These are phyloP conservation scores for Platalea minor DNA, from an alignment of 2,797 vertebrate genomes.

Conservation along the genomic window DNA sequence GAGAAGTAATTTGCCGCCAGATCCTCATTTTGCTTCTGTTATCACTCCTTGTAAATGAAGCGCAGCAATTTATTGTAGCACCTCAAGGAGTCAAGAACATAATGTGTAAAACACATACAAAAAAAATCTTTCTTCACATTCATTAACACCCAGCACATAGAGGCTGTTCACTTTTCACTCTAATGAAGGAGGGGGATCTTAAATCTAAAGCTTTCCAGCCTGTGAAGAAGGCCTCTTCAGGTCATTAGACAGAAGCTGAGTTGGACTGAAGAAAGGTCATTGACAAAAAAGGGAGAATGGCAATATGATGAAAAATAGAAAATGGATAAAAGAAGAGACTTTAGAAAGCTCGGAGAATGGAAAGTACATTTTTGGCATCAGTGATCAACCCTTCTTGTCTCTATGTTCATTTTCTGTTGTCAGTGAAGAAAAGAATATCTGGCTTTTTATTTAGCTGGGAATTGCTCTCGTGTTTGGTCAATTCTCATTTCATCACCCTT, in stretches of 20 bases:
- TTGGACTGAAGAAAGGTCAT: conserved; percentile 80
- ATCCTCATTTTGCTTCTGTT: conserved; percentile 82
- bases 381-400: conserved; percentile 72
- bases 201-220: conserved; percentile 79
- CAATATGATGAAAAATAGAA: conserved; percentile 79
- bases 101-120: conserved; percentile 87
- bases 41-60: conserved; percentile 78
- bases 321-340: conserved; percentile 77
- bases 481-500: conserved; percentile 90
- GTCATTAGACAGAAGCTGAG: conserved; percentile 78
- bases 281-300: conserved; percentile 80
- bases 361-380: conserved; percentile 76
- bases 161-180: conserved; percentile 80
- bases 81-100: conserved; percentile 93
- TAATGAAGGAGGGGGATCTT: conserved; percentile 79
- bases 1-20: conserved; percentile 80
- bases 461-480: conserved; percentile 78
- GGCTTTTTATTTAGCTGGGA: conserved; percentile 74
- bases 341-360: conserved; percentile 69
- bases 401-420: conserved; percentile 73
- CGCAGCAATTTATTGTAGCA: conserved; percentile 84
- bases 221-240: conserved; percentile 79
- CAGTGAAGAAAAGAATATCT: conserved; percentile 72
- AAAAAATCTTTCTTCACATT: conserved; percentile 82
- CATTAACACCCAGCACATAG: conserved; percentile 82